These are phyloP conservation scores for Tetragonula clypearis DNA, from an alignment of 1,140 invertebrate genomes.

Conservation along the genomic window DNA sequence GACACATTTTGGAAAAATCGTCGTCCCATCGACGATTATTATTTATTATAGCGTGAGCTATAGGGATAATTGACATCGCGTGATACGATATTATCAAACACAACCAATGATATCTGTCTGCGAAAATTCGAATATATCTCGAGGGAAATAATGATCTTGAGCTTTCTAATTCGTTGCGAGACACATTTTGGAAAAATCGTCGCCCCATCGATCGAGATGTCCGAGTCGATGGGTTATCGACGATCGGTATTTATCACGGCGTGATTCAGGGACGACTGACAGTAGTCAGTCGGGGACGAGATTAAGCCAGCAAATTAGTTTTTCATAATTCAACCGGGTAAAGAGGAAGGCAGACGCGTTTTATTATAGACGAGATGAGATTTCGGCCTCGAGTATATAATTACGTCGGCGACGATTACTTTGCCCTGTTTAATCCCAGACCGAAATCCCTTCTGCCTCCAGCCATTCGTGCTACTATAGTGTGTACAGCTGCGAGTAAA, in stretches of 20 bases:
- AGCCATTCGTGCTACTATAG: conserved; percentile 36
- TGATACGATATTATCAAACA: too few relatives aligned
- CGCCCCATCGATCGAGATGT: background rate
- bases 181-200: too few relatives aligned
- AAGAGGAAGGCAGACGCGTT: background rate
- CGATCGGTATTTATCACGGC: background rate
- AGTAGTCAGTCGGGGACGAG: background rate
- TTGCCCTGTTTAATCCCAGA: conserved; percentile 57
- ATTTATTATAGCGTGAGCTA: background rate
- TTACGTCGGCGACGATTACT: conserved; percentile 54
- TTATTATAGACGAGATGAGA: background rate
- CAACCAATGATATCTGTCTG: too few relatives aligned
- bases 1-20: too few relatives aligned
- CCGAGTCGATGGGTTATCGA: background rate
- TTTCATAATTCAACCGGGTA: background rate
- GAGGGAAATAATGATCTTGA: too few relatives aligned
- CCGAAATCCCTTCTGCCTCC: conserved; percentile 44
- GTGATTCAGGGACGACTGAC: background rate
- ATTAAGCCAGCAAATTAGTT: background rate
- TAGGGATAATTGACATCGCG: too few relatives aligned
- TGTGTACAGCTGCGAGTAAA: conserved; percentile 8
- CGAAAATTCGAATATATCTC: too few relatives aligned
- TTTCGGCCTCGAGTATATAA: conserved; percentile 45
- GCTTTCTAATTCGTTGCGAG: too few relatives aligned
- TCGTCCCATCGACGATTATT: too few relatives aligned